A percentile compares a stretch with the other conserved stretches of the same genome.
Evolutionary conservation across 35 echinoderm and acorn worm genomes (phyloP).

Genomic region (Acanthaster planci): DNA sequence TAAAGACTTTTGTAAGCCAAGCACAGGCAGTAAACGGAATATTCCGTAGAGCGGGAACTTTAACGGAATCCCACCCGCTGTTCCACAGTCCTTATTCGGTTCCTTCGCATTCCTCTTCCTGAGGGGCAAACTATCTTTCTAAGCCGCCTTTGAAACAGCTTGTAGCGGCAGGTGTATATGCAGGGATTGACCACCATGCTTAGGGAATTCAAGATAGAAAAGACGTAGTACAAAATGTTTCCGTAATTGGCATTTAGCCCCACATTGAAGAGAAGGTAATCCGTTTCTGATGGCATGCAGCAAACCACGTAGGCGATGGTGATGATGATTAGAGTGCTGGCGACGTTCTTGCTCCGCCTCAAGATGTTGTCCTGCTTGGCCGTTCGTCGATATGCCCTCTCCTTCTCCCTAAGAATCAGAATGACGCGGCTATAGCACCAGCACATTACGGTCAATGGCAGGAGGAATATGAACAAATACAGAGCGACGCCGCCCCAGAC

Average conservation of each 20-base stretch:
- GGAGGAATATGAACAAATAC: background rate
- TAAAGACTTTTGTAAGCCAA: too few relatives aligned
- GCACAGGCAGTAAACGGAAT: too few relatives aligned
- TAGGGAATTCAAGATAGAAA: background rate
- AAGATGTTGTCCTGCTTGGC: background rate
- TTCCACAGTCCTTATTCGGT: too few relatives aligned
- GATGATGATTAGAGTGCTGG: background rate
- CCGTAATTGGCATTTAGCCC: background rate
- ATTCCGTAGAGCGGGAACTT: too few relatives aligned
- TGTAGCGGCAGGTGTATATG: conserved; percentile 7
- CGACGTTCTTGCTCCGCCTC: conserved; percentile 19
- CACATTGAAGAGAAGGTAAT: background rate
- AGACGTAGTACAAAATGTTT: background rate
- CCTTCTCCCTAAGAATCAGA: background rate
- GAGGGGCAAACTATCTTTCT: background rate
- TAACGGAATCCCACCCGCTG: too few relatives aligned
- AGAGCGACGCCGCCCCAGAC: background rate
- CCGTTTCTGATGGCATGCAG: background rate
- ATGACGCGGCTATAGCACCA: conserved; percentile 7
- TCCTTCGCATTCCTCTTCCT: too few relatives aligned
- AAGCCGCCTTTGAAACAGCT: background rate
- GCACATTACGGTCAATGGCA: background rate
- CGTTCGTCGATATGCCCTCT: background rate
- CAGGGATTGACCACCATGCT: conserved; percentile 1
- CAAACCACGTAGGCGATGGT: conserved; percentile 7